Evolutionary conservation across 2,888 invertebrate species (phyloP).

Genomic region (Polymixis lichenea): DNA sequence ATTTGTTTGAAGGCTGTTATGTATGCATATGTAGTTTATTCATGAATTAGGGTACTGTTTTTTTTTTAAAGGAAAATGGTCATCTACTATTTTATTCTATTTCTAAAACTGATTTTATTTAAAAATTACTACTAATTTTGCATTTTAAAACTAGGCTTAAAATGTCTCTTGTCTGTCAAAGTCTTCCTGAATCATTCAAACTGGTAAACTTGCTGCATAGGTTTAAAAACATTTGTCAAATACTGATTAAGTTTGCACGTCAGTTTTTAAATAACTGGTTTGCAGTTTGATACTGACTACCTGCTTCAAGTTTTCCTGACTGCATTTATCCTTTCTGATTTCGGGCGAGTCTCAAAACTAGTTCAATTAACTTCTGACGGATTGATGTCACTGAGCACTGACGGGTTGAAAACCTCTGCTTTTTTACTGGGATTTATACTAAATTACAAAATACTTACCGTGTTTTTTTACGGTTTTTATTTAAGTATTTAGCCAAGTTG

Average conservation of each 20-base stretch:
- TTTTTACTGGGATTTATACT: background rate
- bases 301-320: constrained; percentile 3
- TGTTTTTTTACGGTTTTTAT: background rate
- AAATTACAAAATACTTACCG: background rate
- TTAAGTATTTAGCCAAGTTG: background rate
- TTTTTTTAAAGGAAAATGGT: background rate
- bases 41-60: background rate
- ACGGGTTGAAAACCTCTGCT: background rate
- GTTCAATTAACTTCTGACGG: too few species aligned
- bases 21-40: background rate
- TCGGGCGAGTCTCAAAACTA: too few species aligned
- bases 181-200: too few species aligned
- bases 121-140: background rate
- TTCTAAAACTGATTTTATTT: background rate
- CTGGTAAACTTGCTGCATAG: background rate
- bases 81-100: background rate
- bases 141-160: background rate
- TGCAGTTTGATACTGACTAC: background rate
- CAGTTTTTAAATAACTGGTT: constrained; percentile 2
- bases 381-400: too few species aligned
- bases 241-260: background rate
- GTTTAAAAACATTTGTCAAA: background rate
- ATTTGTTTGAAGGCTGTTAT: background rate
- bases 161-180: too few species aligned
- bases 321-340: background rate